These are phyloP conservation scores for Troilus luridus DNA, from an alignment of 2,888 invertebrate genomes.

Conservation along the genomic window DNA sequence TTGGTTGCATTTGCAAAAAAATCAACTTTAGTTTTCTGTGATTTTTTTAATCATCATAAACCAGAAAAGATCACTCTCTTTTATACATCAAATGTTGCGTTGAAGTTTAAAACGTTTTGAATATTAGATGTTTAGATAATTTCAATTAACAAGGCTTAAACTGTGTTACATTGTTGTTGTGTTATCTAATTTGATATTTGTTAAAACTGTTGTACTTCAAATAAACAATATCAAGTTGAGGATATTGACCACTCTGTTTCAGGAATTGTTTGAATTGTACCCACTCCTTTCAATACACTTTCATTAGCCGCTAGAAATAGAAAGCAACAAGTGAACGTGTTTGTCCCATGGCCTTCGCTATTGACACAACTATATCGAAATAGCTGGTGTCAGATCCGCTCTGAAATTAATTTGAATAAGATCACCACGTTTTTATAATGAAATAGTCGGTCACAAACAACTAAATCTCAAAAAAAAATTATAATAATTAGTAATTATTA, in stretches of 20 bases:
- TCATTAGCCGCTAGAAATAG: conserved; percentile 1
- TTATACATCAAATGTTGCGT: no score
- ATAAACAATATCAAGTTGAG: no score
- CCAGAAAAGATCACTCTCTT: no score
- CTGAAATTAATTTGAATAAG: neutral
- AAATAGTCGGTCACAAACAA: neutral
- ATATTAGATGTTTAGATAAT: no score
- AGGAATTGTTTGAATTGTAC: neutral
- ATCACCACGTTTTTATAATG: neutral
- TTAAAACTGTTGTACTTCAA: no score
- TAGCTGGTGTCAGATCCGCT: neutral
- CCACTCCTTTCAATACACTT: neutral
- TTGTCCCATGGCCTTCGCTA: neutral
- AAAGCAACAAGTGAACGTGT: conserved; percentile 28
- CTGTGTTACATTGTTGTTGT: no score
- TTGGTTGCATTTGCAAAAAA: no score
- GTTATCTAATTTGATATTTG: no score
- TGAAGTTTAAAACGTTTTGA: no score
- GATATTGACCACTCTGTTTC: neutral
- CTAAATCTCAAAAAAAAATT: neutral
- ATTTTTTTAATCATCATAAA: no score
- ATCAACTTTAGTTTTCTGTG: no score
- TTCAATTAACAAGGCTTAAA: no score
- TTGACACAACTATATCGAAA: neutral
- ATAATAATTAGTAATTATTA: neutral